A percentile compares a stretch with the other conserved stretches of the same genome.
Conservation (phyloP, 2,888 invertebrate species). For the Cecidostiba fungosa region DNA sequence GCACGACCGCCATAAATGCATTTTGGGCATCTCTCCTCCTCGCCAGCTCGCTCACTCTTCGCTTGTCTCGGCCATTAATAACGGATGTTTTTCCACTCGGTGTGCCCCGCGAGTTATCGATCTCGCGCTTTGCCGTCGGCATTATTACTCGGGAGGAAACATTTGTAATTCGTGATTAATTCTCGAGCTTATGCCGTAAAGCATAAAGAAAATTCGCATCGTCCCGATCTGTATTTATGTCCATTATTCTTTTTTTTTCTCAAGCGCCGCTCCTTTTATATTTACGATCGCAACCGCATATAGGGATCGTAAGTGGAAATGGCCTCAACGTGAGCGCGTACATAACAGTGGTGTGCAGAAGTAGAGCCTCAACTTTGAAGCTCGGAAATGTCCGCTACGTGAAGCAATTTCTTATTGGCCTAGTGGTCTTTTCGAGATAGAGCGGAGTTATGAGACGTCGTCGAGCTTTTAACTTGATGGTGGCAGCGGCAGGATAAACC, state of each 20-base stretch:
- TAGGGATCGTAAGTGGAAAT: conserved; percentile 52
- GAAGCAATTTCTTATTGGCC: conserved; percentile 47
- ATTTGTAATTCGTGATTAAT: conserved; percentile 39
- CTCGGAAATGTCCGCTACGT: conserved; percentile 50
- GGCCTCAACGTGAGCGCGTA: conserved; percentile 47
- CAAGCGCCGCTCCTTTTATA: conserved; percentile 45
- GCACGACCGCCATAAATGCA: conserved; percentile 70
- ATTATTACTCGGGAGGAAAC: conserved; percentile 42
- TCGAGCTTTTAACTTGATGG: not conserved
- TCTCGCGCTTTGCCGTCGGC: conserved; percentile 1
- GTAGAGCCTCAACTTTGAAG: conserved; percentile 46
- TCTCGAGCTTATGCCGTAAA: not conserved
- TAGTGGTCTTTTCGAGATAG: not conserved
- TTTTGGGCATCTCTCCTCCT: conserved; percentile 59
- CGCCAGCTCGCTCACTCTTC: not conserved
- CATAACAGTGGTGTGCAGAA: not conserved
- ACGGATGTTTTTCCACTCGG: conserved; percentile 60
- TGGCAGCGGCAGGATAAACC: not conserved
- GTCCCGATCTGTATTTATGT: not conserved
- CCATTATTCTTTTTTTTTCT: conserved; percentile 31
- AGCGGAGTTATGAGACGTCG: conserved; percentile 26
- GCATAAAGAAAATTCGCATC: conserved; percentile 10
- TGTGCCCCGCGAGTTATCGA: conserved; percentile 24
- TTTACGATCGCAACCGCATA: conserved; percentile 45
- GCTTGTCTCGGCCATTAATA: conserved; percentile 60